phyloP scores from a whole-genome alignment of 1,140 invertebrate genomes.

The Lamellibrachia luymesi region DNA sequence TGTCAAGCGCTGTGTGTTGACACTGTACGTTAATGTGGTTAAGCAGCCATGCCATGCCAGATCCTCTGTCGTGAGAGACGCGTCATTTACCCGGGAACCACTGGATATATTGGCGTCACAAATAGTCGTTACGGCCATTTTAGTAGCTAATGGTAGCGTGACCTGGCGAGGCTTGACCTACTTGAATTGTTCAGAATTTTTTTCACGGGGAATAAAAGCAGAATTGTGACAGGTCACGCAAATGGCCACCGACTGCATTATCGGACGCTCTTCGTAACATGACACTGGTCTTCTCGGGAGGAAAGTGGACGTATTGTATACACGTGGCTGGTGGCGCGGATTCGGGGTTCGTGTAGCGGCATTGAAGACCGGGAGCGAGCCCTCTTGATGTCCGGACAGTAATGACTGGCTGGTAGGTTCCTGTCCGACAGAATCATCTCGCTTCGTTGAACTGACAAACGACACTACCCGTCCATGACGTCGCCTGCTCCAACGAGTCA shows the following conservation, averaged over 20 bases:
- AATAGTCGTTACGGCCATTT: neutral
- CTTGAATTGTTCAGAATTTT: neutral
- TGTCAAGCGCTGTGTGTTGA: neutral
- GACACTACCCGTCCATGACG: neutral
- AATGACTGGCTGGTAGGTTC: neutral
- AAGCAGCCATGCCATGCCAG: neutral
- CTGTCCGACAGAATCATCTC: neutral
- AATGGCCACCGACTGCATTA: neutral
- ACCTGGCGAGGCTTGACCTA: neutral
- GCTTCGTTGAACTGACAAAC: neutral
- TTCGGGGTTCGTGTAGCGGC: neutral
- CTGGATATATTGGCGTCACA: neutral
- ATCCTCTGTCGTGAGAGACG: neutral
- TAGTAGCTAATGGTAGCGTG: conserved; percentile 4
- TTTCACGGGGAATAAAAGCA: neutral
- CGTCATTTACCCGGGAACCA: neutral
- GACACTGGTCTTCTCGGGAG: neutral
- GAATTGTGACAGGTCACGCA: neutral
- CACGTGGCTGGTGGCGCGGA: neutral
- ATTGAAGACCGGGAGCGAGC: neutral
- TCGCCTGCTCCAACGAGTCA: neutral
- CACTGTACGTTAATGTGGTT: neutral
- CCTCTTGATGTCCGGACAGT: neutral
- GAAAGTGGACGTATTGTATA: neutral
- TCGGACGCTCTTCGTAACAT: neutral